phyloP scores from a whole-genome alignment of 2,113 vertebrate species.

The Alexandromys fortis region DNA sequence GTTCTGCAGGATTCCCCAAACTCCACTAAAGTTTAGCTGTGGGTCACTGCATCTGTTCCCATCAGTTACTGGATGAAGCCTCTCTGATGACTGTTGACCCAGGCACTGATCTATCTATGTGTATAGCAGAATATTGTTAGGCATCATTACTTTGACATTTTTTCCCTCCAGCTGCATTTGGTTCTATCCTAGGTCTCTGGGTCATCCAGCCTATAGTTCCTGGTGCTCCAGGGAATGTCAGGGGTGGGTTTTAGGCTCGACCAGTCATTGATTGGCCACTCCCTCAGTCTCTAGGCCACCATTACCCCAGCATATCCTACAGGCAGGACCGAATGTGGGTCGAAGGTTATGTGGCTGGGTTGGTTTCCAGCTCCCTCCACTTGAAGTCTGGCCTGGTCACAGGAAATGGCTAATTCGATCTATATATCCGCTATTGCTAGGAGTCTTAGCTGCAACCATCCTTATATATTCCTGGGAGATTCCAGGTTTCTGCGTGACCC shows the following conservation, averaged over 20 bases:
- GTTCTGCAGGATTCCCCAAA: neutral
- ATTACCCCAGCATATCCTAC: neutral
- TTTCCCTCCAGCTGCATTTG: neutral
- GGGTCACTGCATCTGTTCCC: neutral
- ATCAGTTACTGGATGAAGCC: neutral
- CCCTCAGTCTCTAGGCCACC: neutral
- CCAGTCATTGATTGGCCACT: neutral
- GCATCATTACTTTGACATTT: neutral
- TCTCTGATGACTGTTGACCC: neutral
- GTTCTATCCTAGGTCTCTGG: neutral
- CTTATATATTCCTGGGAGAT: neutral
- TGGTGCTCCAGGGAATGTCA: neutral
- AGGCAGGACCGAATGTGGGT: neutral
- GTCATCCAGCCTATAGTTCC: neutral
- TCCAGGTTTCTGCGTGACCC: neutral
- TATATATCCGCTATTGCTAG: neutral
- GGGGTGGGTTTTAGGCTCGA: neutral
- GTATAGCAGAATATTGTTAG: neutral
- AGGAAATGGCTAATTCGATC: neutral
- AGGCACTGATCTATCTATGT: neutral
- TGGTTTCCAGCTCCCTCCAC: neutral
- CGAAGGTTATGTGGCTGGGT: neutral
- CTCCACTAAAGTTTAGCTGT: neutral
- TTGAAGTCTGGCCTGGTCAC: neutral
- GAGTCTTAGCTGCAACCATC: neutral